Conservation (phyloP, 53 echinoderm and acorn worm genomes). For the Pentamera pediparva region DNA sequence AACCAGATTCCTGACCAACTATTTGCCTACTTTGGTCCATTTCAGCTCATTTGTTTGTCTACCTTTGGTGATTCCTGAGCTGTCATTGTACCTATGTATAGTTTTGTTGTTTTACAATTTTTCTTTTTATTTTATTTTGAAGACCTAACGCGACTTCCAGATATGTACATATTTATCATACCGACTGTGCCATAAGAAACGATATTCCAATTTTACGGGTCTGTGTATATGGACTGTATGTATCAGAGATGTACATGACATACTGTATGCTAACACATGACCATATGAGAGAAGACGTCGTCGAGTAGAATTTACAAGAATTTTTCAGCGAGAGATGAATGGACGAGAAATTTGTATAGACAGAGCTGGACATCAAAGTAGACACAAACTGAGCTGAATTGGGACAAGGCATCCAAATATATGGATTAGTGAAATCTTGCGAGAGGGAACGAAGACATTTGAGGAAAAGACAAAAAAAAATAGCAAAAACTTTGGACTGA, state of each 20-base stretch:
- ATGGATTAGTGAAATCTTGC: too few relatives aligned
- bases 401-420: constrained; percentile 20
- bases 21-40: constrained; percentile 26
- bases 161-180: constrained; percentile 15
- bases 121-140: constrained; percentile 13
- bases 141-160: too few relatives aligned
- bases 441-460: background rate
- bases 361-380: constrained; percentile 1
- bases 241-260: constrained; percentile 12
- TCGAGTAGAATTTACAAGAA: background rate
- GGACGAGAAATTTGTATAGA: background rate
- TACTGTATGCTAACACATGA: constrained; percentile 20
- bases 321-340: background rate
- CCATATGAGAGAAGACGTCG: background rate
- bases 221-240: constrained; percentile 26
- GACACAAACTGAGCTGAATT: constrained; percentile 14
- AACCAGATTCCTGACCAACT: background rate
- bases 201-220: constrained; percentile 39
- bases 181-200: constrained; percentile 14
- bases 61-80: background rate
- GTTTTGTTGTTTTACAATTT: constrained; percentile 9
- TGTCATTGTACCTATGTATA: constrained; percentile 33
- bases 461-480: background rate
- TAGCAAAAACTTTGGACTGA: background rate
- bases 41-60: constrained; percentile 13